These are phyloP conservation scores for Tetranychus piercei DNA, from an alignment of 2,888 invertebrate species.

Conservation along the genomic window DNA sequence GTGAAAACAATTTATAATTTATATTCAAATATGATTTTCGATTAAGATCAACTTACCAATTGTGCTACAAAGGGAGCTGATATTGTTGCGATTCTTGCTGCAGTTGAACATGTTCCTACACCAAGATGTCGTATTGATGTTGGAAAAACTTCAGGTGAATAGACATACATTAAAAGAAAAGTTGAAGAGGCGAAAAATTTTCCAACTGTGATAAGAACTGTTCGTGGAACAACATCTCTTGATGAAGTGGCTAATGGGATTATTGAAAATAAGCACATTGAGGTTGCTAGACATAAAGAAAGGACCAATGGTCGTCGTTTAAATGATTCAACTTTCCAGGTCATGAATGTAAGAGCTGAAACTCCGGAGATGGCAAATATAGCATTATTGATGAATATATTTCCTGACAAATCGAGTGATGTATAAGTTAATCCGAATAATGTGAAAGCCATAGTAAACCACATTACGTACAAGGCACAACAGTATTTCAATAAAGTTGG, in stretches of 20 bases:
- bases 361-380: background rate
- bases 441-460: slow-evolving; percentile 10
- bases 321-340: background rate
- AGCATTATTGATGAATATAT: background rate
- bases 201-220: slow-evolving; percentile 16
- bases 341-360: background rate
- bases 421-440: background rate
- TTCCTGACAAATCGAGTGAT: background rate
- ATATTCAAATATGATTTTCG: background rate
- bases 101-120: slow-evolving; percentile 22
- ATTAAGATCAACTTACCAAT: slow-evolving; percentile 20
- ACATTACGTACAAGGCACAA: background rate
- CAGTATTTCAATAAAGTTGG: slow-evolving; percentile 3
- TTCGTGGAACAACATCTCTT: background rate
- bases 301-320: background rate
- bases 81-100: slow-evolving; percentile 23
- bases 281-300: background rate
- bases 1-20: too few species aligned
- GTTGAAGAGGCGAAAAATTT: slow-evolving; percentile 22
- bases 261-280: background rate
- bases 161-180: slow-evolving; percentile 21
- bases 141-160: slow-evolving; percentile 23
- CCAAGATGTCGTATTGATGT: slow-evolving; percentile 22
- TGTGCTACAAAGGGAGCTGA: slow-evolving; percentile 23
- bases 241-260: background rate